Evolutionary conservation across 2,113 vertebrate genomes (phyloP).

Genomic region (Dasypus novemcinctus): DNA sequence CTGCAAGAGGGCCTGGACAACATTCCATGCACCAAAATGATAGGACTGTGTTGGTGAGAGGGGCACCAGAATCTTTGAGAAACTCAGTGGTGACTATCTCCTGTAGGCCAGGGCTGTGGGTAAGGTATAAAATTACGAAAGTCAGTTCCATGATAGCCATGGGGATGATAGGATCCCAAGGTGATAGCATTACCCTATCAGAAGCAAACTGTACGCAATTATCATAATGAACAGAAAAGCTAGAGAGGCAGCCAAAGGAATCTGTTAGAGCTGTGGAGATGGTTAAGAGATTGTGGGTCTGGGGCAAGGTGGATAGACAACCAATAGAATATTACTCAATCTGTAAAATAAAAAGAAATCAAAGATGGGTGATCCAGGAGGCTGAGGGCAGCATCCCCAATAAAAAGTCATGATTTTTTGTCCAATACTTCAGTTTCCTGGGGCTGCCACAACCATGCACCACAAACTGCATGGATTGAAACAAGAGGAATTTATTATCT

Average conservation of each 20-base stretch:
- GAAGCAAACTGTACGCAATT: not conserved
- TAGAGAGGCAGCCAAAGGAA: not conserved
- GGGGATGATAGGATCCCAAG: not conserved
- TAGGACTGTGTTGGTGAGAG: not conserved
- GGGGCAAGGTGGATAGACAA: not conserved
- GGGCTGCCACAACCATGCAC: too few relatives aligned
- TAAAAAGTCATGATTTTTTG: not conserved
- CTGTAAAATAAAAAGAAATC: not conserved
- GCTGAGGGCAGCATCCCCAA: not conserved
- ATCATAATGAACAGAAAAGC: not conserved
- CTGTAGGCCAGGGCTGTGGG: not conserved
- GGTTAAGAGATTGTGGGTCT: not conserved
- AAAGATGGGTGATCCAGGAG: not conserved
- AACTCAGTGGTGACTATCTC: not conserved
- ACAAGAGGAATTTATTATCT: too few relatives aligned
- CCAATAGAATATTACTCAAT: not conserved
- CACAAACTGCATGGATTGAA: too few relatives aligned
- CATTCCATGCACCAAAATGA: not conserved
- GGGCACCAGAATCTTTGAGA: not conserved
- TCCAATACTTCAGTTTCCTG: too few relatives aligned
- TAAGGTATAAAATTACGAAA: not conserved
- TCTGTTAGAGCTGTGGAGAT: not conserved
- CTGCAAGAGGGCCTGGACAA: not conserved
- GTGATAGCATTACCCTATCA: not conserved
- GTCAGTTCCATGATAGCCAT: not conserved